phyloP scores from a whole-genome alignment of 2,888 invertebrate species.

The Drosophila pegasa region DNA sequence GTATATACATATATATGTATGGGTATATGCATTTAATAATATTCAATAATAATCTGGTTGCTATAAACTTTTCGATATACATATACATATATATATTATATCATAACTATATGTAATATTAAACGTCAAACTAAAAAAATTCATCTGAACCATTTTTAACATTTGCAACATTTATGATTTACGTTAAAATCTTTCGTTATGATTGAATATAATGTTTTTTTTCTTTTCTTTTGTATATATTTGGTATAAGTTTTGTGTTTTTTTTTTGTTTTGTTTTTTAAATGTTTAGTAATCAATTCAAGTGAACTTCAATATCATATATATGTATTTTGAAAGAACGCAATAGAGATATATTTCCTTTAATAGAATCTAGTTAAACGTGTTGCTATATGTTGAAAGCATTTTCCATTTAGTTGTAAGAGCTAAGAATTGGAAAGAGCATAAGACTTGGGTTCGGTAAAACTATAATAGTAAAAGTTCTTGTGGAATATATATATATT shows the following conservation, averaged over 20 bases:
- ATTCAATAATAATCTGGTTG: conserved; percentile 55
- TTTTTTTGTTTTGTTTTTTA: conserved; percentile 41
- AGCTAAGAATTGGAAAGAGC: conserved; percentile 60
- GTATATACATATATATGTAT: conserved; percentile 41
- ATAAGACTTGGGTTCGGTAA: conserved; percentile 58
- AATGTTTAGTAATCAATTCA: conserved; percentile 67
- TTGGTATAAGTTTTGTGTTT: conserved; percentile 37
- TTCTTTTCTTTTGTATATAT: conserved; percentile 49
- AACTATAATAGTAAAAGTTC: conserved; percentile 57
- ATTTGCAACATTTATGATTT: conserved; percentile 77
- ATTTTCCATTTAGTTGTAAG: conserved; percentile 37
- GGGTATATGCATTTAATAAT: conserved; percentile 43
- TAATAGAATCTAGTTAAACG: conserved; percentile 73
- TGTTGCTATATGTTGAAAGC: conserved; percentile 64
- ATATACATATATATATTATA: conserved; percentile 75
- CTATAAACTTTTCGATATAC: conserved; percentile 71
- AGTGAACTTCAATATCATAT: conserved; percentile 65
- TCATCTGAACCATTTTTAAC: conserved; percentile 71
- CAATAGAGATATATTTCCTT: conserved; percentile 63
- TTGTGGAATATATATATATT: conserved; percentile 21
- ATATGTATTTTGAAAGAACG: conserved; percentile 66
- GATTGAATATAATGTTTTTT: conserved; percentile 71
- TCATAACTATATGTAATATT: conserved; percentile 66
- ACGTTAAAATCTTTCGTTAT: conserved; percentile 70
- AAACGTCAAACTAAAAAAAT: conserved; percentile 56